These are phyloP conservation scores for Ericerus pela DNA, from an alignment of 1,140 invertebrate species.

Conservation along the genomic window DNA sequence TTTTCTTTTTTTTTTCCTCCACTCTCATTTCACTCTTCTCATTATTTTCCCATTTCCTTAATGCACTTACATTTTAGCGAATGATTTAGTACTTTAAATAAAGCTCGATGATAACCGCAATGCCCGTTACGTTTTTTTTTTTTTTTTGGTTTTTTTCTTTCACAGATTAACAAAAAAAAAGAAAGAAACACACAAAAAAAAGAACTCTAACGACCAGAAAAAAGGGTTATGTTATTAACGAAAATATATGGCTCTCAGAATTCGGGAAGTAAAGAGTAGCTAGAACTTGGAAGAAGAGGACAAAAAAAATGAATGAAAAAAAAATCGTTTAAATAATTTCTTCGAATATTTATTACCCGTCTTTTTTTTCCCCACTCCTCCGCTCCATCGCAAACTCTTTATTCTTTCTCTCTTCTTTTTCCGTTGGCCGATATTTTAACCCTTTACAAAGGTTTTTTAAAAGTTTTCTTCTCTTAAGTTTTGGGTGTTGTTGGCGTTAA, in stretches of 20 bases:
- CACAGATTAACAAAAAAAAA: conserved; percentile 1
- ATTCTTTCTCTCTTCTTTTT: no score
- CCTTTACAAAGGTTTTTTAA: conserved; percentile 3
- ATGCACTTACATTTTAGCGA: conserved; percentile 11
- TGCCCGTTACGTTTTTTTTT: conserved; percentile 4
- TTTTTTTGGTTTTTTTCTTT: no score
- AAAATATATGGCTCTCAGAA: background rate
- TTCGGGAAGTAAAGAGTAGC: background rate
- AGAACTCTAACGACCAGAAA: conserved; percentile 11
- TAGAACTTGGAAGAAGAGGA: background rate
- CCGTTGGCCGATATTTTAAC: conserved; percentile 5
- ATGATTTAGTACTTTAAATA: conserved; percentile 11
- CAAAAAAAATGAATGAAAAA: no score
- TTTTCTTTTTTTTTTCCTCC: background rate
- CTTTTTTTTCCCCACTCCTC: conserved; percentile 6
- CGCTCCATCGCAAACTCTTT: no score
- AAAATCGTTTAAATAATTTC: conserved; percentile 9
- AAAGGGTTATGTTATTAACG: conserved; percentile 9
- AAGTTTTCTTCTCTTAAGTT: conserved; percentile 1
- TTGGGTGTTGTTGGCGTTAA: conserved; percentile 1
- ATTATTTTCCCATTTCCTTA: conserved; percentile 8
- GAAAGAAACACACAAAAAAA: conserved; percentile 7
- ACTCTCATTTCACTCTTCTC: background rate
- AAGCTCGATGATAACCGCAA: conserved; percentile 7
- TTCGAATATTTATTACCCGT: conserved; percentile 10